Evolutionary conservation across 2,797 vertebrate species (phyloP), one percentile per base, ranked within the genome.

Genomic region (Melanotaenia trifasciata): DNA sequence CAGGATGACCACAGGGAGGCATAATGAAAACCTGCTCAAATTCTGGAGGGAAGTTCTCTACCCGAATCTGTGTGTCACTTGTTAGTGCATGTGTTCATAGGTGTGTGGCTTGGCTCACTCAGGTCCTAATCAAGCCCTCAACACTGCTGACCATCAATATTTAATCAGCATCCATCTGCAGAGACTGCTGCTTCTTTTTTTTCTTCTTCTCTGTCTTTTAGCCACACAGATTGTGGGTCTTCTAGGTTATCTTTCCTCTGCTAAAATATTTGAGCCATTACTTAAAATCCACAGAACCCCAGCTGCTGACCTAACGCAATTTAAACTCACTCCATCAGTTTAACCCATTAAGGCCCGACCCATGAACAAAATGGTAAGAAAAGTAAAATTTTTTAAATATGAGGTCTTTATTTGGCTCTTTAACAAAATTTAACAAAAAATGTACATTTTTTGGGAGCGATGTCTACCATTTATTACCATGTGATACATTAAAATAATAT

Each of bases 161-260:
- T 92, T 92, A 88, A 94, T 87, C 74, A 88, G 83, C 38, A 84
- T 89, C 88, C 86, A 89, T 88, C 85, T 90, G 87, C 81, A 84
- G 80, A 78, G 72, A 72, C 82, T 67, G 70, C 79, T 80, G 79
- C 84, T 72, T 70, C 67, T 76, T 74, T 82, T 77, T 76, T 64
- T 65, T 74, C 75, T 63, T 67, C 73, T 72, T 51, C 63, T 51
- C 33, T 35, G 50, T 28, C 58, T 18, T 70, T 13, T 67, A 33
- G 11, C 78, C 76, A 12, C 54, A 65, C 58, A 57, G 68, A 62
- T 58, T 70, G 63, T 62, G 64, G 32, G 62, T 74, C 72, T 77
- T 63, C 32, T 58, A 73, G 58, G 51, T 81, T 80, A 33, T n/a
- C 58, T 18, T 58, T 50, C 57, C 26, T 28, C 53, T 20, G 20